Percentiles rank a stretch among this genome's conserved stretches.
phyloP scores from a whole-genome alignment of 2,113 vertebrate species.

The Microcebus jonahi region DNA sequence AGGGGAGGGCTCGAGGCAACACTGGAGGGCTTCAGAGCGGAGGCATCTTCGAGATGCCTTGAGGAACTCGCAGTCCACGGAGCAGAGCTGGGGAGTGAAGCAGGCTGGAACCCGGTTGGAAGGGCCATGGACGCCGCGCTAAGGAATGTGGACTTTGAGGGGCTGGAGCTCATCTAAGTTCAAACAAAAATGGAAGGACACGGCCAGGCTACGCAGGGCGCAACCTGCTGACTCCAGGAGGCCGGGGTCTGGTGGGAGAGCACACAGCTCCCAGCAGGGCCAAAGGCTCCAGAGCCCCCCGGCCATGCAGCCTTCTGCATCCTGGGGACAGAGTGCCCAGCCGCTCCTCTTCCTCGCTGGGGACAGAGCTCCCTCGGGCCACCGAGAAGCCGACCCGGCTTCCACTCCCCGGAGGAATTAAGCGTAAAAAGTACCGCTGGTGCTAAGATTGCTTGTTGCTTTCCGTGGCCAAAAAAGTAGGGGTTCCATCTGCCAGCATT shows the following conservation, averaged over 20 bases:
- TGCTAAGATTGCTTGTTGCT: slow-evolving; percentile 24
- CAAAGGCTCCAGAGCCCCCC: accelerated
- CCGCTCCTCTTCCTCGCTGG: accelerated
- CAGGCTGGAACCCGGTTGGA: not conserved
- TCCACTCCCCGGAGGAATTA: slow-evolving; percentile 32
- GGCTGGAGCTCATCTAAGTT: not conserved
- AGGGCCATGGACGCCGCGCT: accelerated
- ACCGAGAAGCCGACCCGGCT: accelerated
- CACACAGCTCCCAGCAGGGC: not conserved
- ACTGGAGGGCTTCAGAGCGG: not conserved
- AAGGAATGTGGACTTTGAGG: not conserved
- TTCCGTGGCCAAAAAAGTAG: slow-evolving; percentile 35
- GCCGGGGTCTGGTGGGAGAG: not conserved
- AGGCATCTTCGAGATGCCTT: not conserved
- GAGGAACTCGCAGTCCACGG: accelerated
- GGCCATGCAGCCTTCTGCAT: not conserved
- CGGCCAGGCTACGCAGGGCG: accelerated
- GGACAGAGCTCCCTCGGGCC: not conserved
- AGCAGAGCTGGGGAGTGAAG: not conserved
- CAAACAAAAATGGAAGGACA: not conserved
- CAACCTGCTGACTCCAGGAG: not conserved
- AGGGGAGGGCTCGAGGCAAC: no score
- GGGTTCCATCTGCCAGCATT: slow-evolving; percentile 29
- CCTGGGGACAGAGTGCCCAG: no score
- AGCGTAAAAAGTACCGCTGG: not conserved